Evolutionary conservation across 2,113 vertebrate genomes (phyloP).

Genomic region (Petrocephalus zakoni): DNA sequence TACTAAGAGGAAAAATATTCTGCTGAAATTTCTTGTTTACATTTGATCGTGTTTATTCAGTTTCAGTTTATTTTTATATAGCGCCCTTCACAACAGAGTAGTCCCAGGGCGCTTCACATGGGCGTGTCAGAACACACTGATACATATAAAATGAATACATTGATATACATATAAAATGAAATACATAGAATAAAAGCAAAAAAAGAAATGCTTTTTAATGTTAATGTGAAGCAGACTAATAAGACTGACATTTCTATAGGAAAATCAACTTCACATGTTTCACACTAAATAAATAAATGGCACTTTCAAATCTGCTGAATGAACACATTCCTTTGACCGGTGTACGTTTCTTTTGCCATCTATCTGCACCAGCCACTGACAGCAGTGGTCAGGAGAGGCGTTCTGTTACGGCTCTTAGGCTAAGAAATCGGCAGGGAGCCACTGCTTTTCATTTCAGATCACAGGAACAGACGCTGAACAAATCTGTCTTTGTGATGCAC

Average conservation of each 20-base stretch:
- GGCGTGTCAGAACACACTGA: no score
- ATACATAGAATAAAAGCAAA: no score
- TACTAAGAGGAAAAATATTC: background rate
- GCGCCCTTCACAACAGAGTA: no score
- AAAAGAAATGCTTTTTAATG: background rate
- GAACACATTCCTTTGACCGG: background rate
- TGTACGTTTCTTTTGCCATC: background rate
- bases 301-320: background rate
- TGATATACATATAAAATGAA: no score
- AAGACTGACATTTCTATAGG: background rate
- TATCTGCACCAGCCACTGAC: background rate
- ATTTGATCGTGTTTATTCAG: background rate
- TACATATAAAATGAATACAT: no score
- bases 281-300: background rate
- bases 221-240: background rate
- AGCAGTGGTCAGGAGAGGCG: background rate
- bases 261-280: constrained; percentile 43
- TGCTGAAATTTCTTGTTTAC: background rate
- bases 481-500: background rate
- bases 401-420: background rate
- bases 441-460: background rate
- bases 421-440: no score
- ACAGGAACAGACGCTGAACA: background rate
- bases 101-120: no score
- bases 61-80: no score